Evolutionary conservation across 2,113 vertebrate species (phyloP).

Genomic region (Cyanistes caeruleus): DNA sequence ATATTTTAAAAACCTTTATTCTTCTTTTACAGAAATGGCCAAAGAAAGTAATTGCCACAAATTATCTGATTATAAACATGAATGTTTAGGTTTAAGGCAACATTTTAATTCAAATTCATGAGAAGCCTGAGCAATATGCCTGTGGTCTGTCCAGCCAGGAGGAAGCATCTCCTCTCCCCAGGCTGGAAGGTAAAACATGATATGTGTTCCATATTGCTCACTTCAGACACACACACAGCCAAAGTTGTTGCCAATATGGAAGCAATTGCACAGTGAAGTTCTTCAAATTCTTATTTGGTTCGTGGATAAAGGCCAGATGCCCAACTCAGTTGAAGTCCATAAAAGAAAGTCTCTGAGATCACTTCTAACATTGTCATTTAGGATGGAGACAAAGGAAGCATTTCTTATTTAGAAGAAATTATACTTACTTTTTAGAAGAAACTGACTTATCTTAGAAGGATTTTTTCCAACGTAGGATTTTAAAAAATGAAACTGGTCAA

Average conservation of each 20-base stretch:
- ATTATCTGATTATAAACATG: not conserved
- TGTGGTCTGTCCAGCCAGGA: not conserved
- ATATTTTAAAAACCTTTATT: not conserved
- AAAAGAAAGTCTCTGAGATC: not conserved
- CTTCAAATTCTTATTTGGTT: not conserved
- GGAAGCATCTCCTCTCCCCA: not conserved
- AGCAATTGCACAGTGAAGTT: not conserved
- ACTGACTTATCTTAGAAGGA: not conserved
- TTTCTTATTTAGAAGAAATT: not conserved
- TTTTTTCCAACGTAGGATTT: not conserved
- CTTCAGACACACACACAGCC: not conserved
- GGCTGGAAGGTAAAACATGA: not conserved
- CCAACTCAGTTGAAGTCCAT: not conserved
- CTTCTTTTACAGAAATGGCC: not conserved
- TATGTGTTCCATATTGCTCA: not conserved
- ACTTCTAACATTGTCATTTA: not conserved
- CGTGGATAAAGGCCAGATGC: not conserved
- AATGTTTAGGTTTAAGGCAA: not conserved
- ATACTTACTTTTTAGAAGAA: no score
- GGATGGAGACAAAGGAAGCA: not conserved
- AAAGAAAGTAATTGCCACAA: not conserved
- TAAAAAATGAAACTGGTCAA: not conserved
- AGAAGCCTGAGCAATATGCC: not conserved
- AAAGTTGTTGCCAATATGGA: fast-evolving
- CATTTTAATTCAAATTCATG: not conserved